A percentile compares a stretch with the other conserved stretches of the same genome.
phyloP scores from a whole-genome alignment of 2,797 vertebrate species.

The Rhabdophis nuchalis region DNA sequence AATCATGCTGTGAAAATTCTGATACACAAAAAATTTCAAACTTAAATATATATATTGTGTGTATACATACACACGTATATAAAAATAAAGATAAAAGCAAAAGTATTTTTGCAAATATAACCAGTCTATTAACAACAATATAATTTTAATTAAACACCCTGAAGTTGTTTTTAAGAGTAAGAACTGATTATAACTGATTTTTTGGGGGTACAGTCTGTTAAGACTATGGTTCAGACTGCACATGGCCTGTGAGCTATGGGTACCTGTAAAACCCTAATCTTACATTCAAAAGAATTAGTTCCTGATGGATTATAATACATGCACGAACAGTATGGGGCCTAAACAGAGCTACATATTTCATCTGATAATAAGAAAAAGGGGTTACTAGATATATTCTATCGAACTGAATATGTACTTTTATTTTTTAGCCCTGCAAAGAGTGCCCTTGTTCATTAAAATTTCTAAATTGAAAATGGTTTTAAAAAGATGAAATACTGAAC shows the following conservation, averaged over 20 bases:
- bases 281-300: not conserved
- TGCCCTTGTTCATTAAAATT: conserved; percentile 28
- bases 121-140: not conserved
- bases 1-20: not conserved
- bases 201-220: not conserved
- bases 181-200: not conserved
- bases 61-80: not conserved
- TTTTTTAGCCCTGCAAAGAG: conserved; percentile 33
- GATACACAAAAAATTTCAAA: not conserved
- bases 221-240: not conserved
- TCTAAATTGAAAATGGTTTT: conserved; percentile 33
- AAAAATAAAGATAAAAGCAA: not conserved
- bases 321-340: not conserved
- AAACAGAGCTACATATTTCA: conserved; percentile 5
- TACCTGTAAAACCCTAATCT: not conserved
- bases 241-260: not conserved
- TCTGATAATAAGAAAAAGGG: conserved; percentile 48
- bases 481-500: not conserved
- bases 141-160: not conserved
- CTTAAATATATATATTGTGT: not conserved
- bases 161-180: not conserved
- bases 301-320: not conserved
- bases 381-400: conserved; percentile 27
- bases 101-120: not conserved
- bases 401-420: conserved; percentile 38